Conservation (phyloP, 2,113 vertebrate species). For the Cygnus atratus region DNA sequence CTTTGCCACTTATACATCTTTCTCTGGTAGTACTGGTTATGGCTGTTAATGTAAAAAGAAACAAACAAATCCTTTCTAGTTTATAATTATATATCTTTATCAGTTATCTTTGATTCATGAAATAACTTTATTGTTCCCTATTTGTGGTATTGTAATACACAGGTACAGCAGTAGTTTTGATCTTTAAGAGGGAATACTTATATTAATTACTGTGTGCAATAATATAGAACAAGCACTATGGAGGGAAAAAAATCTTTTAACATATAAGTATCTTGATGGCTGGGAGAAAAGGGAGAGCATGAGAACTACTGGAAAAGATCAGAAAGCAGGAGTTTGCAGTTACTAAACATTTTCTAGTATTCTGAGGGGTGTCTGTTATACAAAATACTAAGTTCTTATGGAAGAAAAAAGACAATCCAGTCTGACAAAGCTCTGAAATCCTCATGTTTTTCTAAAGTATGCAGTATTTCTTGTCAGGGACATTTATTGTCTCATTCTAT, state of each 20-base stretch:
- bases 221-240: neutral
- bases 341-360: neutral
- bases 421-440: neutral
- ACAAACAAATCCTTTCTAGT: neutral
- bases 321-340: slow-evolving; percentile 5
- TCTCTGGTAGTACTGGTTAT: neutral
- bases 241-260: neutral
- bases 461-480: neutral
- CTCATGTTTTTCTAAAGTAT: neutral
- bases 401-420: neutral
- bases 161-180: neutral
- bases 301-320: neutral
- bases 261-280: neutral
- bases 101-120: neutral
- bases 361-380: neutral
- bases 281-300: neutral
- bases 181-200: neutral
- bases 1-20: neutral
- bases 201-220: neutral
- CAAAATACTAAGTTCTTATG: neutral
- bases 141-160: neutral
- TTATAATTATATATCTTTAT: neutral
- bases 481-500: neutral
- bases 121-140: neutral
- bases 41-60: neutral